These are phyloP conservation scores for Nephotettix cincticeps DNA, from an alignment of 1,140 invertebrate species.

Conservation along the genomic window DNA sequence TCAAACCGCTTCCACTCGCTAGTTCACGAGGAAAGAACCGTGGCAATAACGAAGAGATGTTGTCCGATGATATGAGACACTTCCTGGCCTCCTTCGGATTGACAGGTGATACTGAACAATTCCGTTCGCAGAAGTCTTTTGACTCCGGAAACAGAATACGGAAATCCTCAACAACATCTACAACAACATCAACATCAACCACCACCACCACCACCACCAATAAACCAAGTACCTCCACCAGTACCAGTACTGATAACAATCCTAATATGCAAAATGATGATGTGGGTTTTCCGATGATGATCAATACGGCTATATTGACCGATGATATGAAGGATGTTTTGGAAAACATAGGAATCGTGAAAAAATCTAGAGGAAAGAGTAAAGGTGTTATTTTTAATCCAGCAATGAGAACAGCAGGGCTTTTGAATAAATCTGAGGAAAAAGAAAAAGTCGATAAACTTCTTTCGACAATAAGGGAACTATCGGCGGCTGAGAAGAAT, in stretches of 20 bases:
- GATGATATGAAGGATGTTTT: slow-evolving; percentile 53
- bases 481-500: slow-evolving; percentile 46
- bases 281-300: slow-evolving; percentile 8
- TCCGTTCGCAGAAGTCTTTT: slow-evolving; percentile 27
- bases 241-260: not conserved
- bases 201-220: slow-evolving; percentile 15
- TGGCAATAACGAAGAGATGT: slow-evolving; percentile 45
- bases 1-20: slow-evolving; percentile 60
- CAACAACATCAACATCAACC: slow-evolving; percentile 4
- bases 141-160: not conserved
- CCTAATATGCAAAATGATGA: not conserved
- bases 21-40: slow-evolving; percentile 41
- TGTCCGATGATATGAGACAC: slow-evolving; percentile 49
- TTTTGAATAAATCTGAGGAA: slow-evolving; percentile 44
- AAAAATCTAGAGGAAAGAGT: slow-evolving; percentile 28
- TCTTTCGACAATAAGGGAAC: slow-evolving; percentile 49
- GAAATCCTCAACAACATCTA: not conserved
- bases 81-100: slow-evolving; percentile 58
- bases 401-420: slow-evolving; percentile 40
- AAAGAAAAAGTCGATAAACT: slow-evolving; percentile 50
- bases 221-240: too few relatives aligned
- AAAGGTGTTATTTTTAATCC: slow-evolving; percentile 52
- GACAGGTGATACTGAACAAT: slow-evolving; percentile 37
- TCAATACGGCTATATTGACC: slow-evolving; percentile 50
- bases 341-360: slow-evolving; percentile 49